phyloP scores from a whole-genome alignment of 37 sponge, comb jelly and placozoan genomes.

The Dysidea cf. avara region DNA sequence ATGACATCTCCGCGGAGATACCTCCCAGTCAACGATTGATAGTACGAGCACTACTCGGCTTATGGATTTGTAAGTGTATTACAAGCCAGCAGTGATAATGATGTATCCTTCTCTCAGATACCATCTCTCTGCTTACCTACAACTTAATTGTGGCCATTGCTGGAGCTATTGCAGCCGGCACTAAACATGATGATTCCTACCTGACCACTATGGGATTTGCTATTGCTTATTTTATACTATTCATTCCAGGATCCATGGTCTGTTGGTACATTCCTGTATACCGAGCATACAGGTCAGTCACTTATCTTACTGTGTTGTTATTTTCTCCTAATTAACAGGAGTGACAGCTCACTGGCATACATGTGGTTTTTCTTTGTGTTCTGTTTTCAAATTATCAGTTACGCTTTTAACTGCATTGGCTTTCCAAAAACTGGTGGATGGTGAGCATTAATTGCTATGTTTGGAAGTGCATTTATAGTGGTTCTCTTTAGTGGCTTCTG shows the following conservation, averaged over 20 bases:
- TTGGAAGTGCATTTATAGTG: not conserved
- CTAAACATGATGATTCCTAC: not conserved
- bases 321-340: conserved; percentile 32
- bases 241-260: conserved; percentile 68
- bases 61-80: conserved; percentile 54
- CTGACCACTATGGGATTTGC: conserved; percentile 62
- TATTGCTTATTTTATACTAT: conserved; percentile 55
- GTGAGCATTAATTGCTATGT: conserved; percentile 34
- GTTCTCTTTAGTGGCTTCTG: conserved; percentile 45
- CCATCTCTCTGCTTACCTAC: conserved; percentile 27
- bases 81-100: not conserved
- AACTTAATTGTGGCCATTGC: conserved; percentile 49
- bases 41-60: conserved; percentile 39
- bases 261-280: conserved; percentile 91
- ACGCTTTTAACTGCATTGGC: conserved; percentile 52
- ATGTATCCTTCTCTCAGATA: not conserved
- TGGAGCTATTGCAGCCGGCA: conserved; percentile 6
- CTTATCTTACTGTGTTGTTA: conserved; percentile 6
- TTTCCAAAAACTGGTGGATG: conserved; percentile 42
- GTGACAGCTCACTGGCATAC: conserved; percentile 83
- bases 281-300: conserved; percentile 76
- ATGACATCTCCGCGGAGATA: conserved; percentile 84
- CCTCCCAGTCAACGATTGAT: conserved; percentile 74
- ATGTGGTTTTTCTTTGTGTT: conserved; percentile 92
- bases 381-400: conserved; percentile 61